phyloP scores from a whole-genome alignment of 2,797 vertebrate species.

The Threskiornis aethiopicus region DNA sequence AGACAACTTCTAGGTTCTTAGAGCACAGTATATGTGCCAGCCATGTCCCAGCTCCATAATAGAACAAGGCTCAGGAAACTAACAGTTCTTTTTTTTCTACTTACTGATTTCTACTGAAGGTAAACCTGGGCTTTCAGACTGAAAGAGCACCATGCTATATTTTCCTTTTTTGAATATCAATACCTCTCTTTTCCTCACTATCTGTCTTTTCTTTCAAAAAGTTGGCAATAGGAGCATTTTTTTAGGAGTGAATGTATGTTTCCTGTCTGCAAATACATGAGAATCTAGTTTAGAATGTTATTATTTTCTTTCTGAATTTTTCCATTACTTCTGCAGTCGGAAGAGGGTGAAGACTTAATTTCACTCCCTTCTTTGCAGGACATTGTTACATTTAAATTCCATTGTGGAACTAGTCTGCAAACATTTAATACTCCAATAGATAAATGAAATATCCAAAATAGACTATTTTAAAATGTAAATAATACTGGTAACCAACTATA shows the following conservation, averaged over 20 bases:
- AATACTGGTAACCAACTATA: not conserved
- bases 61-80: not conserved
- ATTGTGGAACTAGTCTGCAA: not conserved
- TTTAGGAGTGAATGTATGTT: not conserved
- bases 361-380: not conserved
- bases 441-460: not conserved
- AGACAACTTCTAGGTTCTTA: not conserved
- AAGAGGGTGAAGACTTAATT: not conserved
- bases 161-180: not conserved
- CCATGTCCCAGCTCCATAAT: accelerated
- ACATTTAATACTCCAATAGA: not conserved
- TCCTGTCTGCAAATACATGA: not conserved
- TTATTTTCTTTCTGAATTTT: not conserved
- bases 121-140: not conserved
- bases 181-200: accelerated
- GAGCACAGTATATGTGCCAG: not conserved
- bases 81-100: not conserved
- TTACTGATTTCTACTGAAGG: not conserved
- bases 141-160: not conserved
- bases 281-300: not conserved
- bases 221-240: not conserved
- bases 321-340: not conserved
- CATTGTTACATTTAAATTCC: not conserved
- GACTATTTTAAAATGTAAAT: not conserved
- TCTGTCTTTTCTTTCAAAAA: not conserved